Evolutionary conservation across 2,797 vertebrate species (phyloP).

Genomic region (Ctenopoma kingsleyae): DNA sequence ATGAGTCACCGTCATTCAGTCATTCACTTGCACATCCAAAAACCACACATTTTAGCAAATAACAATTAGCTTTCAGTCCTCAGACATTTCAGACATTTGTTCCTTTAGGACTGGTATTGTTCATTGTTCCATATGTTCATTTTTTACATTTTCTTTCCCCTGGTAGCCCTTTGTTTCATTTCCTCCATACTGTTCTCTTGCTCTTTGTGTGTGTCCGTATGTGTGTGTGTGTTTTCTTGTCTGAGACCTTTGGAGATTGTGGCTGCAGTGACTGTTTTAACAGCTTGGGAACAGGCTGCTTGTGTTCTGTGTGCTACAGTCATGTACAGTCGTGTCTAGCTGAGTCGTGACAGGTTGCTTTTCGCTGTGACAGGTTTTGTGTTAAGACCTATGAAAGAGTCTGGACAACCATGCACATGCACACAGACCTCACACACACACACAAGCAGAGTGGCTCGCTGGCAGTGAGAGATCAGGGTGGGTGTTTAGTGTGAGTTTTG

Average conservation of each 20-base stretch:
- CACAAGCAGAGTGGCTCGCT: constrained; percentile 26
- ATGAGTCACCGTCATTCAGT: constrained; percentile 77
- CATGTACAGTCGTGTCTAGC: constrained; percentile 71
- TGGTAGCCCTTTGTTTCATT: constrained; percentile 45
- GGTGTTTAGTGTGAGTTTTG: constrained; percentile 55
- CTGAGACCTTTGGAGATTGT: constrained; percentile 59
- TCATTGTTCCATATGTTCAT: constrained; percentile 19
- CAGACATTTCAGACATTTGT: constrained; percentile 33
- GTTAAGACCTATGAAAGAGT: constrained; percentile 78
- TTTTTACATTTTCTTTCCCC: constrained; percentile 29
- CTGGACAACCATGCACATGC: constrained; percentile 37
- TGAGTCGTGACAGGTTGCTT: constrained; percentile 79
- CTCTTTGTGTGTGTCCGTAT: constrained; percentile 3
- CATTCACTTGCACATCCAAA: constrained; percentile 62
- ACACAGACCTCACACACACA: constrained; percentile 16
- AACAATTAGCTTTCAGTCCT: constrained; percentile 67
- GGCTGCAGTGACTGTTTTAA: constrained; percentile 57
- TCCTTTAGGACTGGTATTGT: constrained; percentile 27
- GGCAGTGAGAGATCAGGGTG: constrained; percentile 32
- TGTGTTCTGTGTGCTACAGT: constrained; percentile 63
- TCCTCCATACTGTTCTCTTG: constrained; percentile 30
- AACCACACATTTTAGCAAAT: constrained; percentile 75
- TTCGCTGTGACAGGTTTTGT: constrained; percentile 82
- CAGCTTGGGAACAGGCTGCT: constrained; percentile 71
- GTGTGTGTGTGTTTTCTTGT: constrained; percentile 31